Conservation (phyloP, 2,888 invertebrate species). For the Herminia tarsipennalis region DNA sequence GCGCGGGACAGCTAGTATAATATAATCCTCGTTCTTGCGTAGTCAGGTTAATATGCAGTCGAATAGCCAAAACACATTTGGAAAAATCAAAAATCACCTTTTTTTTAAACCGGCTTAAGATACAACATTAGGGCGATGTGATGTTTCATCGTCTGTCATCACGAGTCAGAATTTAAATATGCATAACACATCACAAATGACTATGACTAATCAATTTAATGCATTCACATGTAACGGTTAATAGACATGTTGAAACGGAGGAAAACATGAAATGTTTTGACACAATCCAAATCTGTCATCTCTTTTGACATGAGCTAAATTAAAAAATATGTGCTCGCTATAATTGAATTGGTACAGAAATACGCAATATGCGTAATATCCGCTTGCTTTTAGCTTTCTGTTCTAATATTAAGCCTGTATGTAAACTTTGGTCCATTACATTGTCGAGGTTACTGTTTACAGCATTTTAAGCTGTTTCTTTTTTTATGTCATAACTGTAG, state of each 20-base stretch:
- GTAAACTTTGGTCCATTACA: too few relatives aligned
- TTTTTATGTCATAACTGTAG: neutral
- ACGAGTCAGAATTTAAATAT: conserved; percentile 1
- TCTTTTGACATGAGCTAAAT: conserved; percentile 15
- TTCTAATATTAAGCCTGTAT: too few relatives aligned
- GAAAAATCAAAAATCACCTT: neutral
- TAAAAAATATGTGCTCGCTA: conserved; percentile 8
- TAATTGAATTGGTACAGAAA: conserved; percentile 5
- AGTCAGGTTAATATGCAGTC: neutral
- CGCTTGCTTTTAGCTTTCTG: neutral
- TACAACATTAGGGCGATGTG: too few relatives aligned
- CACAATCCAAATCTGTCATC: conserved; percentile 4
- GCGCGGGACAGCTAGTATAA: too few relatives aligned
- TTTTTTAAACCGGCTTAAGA: too few relatives aligned
- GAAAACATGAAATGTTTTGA: conserved; percentile 12
- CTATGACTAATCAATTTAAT: conserved; percentile 2
- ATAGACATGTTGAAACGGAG: conserved; percentile 3
- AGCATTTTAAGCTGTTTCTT: neutral
- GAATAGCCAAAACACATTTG: neutral
- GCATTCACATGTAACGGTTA: neutral
- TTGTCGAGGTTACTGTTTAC: neutral
- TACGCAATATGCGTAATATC: conserved; percentile 9
- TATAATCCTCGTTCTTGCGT: neutral
- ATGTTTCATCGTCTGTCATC: too few relatives aligned
- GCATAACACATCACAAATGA: neutral